A percentile compares a stretch with the other conserved stretches of the same genome.
Evolutionary conservation across 1,140 invertebrate species (phyloP).

Genomic region (Polyergus mexicanus): DNA sequence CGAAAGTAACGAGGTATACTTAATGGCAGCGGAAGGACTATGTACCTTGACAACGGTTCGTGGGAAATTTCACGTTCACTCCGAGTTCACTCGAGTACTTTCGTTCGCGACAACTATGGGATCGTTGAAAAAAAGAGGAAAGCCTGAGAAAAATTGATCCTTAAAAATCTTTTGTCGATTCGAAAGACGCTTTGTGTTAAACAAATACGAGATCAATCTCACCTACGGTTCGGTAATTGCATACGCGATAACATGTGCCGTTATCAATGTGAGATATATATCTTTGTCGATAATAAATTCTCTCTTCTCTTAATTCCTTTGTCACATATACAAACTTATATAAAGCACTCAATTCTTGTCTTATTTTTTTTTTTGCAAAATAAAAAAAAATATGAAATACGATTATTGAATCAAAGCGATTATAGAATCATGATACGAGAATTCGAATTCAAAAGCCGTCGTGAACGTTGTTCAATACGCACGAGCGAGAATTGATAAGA

Average conservation of each 20-base stretch:
- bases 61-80: slow-evolving; percentile 73
- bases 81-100: slow-evolving; percentile 34
- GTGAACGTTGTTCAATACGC: background rate
- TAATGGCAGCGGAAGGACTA: slow-evolving; percentile 46
- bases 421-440: slow-evolving; percentile 35
- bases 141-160: slow-evolving; percentile 36
- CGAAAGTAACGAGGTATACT: slow-evolving; percentile 66
- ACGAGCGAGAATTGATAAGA: slow-evolving; percentile 56
- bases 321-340: slow-evolving; percentile 4
- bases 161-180: slow-evolving; percentile 22
- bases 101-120: slow-evolving; percentile 20
- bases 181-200: background rate
- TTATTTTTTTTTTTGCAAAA: background rate
- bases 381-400: background rate
- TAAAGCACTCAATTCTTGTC: background rate
- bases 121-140: slow-evolving; percentile 34
- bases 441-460: slow-evolving; percentile 14
- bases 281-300: background rate
- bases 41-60: slow-evolving; percentile 56
- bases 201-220: slow-evolving; percentile 18
- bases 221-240: background rate
- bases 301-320: background rate
- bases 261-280: background rate
- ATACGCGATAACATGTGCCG: background rate
- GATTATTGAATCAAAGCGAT: background rate